phyloP scores from a whole-genome alignment of 2,113 vertebrate genomes.

The Phasianus colchicus region DNA sequence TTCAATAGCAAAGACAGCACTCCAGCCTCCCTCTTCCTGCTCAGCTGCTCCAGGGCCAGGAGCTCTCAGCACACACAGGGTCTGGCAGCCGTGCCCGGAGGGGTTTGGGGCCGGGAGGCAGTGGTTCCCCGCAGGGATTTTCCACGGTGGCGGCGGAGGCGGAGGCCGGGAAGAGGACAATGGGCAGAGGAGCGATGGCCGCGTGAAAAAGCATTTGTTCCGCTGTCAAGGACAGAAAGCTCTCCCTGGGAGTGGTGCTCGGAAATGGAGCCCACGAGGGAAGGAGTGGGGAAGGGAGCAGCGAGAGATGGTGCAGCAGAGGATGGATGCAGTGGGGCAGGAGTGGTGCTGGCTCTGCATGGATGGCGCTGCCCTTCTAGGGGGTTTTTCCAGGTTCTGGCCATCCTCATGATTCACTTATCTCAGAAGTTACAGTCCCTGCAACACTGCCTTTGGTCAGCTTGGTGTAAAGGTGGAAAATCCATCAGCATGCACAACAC shows the following conservation, averaged over 20 bases:
- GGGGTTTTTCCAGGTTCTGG: background rate
- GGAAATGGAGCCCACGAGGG: conserved; percentile 57
- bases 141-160: background rate
- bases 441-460: background rate
- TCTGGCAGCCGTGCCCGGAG: background rate
- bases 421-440: background rate
- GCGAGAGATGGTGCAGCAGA: background rate
- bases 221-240: conserved; percentile 73
- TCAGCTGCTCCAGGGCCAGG: background rate
- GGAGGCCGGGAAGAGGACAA: background rate
- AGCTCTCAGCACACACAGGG: background rate
- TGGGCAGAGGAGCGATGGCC: conserved; percentile 16
- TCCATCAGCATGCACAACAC: rapidly evolving
- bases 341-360: background rate
- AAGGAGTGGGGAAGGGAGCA: background rate
- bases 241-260: conserved; percentile 47
- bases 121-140: background rate
- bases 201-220: conserved; percentile 81
- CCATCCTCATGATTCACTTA: background rate
- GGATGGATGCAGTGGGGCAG: background rate
- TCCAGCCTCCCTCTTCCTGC: background rate
- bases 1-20: background rate
- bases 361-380: background rate
- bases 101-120: background rate
- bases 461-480: background rate